Evolutionary conservation across 2,888 invertebrate species (phyloP), one percentile per base, ranked within the genome.

Genomic region (Azorinus chamasolen): DNA sequence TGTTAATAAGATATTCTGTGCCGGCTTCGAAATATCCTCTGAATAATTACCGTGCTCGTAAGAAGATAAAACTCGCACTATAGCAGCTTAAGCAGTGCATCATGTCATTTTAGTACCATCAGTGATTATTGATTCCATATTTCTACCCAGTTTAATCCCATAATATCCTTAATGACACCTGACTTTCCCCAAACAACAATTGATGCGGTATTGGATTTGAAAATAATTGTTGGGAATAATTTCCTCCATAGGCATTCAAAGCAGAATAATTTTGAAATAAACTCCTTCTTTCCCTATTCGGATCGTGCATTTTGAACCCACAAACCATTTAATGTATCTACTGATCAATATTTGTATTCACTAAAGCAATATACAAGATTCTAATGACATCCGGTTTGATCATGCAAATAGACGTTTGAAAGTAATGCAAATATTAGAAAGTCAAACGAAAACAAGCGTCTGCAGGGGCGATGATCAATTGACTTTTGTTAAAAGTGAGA

Each of bases 371-470:
- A 78, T 72, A 78, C 78, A 65, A 51, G 59, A 25, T 64, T 72
- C 78, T 81, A 81, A 81, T 81, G 81, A 78, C 78, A 75, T 81
- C 81, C 81, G 81, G 75, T 61, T 48, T 55, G 57, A 72, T 78
- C 71, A 74, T 70, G 50, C 75, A 75, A 74, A 63, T 45, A 72
- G 72, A 71, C 71, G 71, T 65, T 71, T 69, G 71, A 59, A 81
- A 75, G 72, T 81, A 81, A 78, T 69, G 81, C 81, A 81, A 81
- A 81, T 81, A 81, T 81, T 81, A 75, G 81, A 68, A 73, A 68
- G 72, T 62, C 65, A 65, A 75, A 81, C 74, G 71, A 74, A 81
- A 81, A 78, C 77, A 81, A 78, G 71, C 74, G 81, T 72, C 72
- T 32, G 74, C 68, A 78, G 71, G 46, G 64, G 68, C 68, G 75